Conservation (phyloP, 2,113 vertebrate genomes). For the Tupaia tana region DNA sequence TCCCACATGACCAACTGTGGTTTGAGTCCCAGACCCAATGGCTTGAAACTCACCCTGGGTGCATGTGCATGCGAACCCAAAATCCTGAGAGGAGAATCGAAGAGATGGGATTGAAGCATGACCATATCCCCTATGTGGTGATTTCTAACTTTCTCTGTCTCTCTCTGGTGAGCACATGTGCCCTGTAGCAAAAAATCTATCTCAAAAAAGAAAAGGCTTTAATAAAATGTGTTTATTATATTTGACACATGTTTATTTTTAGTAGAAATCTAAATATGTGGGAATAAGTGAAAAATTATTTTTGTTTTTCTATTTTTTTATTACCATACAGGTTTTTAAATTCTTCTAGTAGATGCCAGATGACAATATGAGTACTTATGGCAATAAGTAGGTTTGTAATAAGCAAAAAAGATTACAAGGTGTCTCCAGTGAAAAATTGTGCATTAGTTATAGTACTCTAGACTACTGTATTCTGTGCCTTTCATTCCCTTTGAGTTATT, state of each 20-base stretch:
- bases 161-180: too few relatives aligned
- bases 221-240: not conserved
- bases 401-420: not conserved
- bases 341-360: not conserved
- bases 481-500: not conserved
- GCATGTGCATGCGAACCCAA: too few relatives aligned
- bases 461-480: not conserved
- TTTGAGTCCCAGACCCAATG: too few relatives aligned
- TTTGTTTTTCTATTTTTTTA: not conserved
- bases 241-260: not conserved
- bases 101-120: too few relatives aligned
- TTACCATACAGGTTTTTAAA: not conserved
- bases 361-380: not conserved
- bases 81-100: too few relatives aligned
- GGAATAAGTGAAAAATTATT: constrained; percentile 22
- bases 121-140: too few relatives aligned
- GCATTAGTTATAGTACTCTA: not conserved
- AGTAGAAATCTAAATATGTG: not conserved
- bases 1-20: too few relatives aligned
- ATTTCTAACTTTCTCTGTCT: too few relatives aligned
- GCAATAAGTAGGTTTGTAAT: not conserved
- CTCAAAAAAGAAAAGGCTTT: too few relatives aligned
- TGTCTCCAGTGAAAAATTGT: not conserved
- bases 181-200: too few relatives aligned
- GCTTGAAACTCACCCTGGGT: too few relatives aligned